Percentiles rank a stretch among this genome's conserved stretches.
Conservation (phyloP, 2,113 vertebrate species). For the Gasterosteus aculeatus region DNA sequence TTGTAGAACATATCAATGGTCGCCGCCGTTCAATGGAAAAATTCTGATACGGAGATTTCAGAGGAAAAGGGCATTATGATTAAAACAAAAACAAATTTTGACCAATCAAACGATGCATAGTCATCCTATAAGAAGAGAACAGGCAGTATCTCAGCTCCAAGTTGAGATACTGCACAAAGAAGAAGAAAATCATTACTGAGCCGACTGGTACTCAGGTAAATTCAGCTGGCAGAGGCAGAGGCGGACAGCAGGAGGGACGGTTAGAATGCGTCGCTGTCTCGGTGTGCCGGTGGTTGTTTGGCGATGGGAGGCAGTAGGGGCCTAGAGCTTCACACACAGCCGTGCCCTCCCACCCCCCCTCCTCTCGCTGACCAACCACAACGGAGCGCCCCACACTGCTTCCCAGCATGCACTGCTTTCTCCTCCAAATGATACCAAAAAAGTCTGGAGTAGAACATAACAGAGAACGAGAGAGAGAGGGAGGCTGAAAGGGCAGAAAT, state of each 20-base stretch:
- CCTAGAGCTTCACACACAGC: constrained; percentile 40
- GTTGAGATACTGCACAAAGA: neutral
- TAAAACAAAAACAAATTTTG: neutral
- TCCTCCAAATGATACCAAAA: constrained; percentile 39
- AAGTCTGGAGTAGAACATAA: constrained; percentile 45
- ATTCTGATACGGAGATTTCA: neutral
- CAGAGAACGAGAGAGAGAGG: constrained; percentile 17
- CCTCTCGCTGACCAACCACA: constrained; percentile 55
- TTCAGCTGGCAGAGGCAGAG: constrained; percentile 23
- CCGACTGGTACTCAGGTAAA: neutral
- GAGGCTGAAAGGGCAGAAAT: constrained; percentile 62
- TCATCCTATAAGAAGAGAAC: too few species aligned
- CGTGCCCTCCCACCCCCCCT: constrained; percentile 8
- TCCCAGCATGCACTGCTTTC: constrained; percentile 71
- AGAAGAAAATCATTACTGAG: neutral
- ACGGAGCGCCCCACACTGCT: constrained; percentile 41
- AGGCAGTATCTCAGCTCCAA: neutral
- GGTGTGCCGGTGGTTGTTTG: constrained; percentile 50
- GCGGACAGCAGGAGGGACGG: constrained; percentile 19
- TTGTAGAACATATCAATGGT: too few species aligned
- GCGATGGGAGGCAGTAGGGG: constrained; percentile 69
- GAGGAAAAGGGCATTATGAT: neutral
- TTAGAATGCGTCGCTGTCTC: constrained; percentile 44
- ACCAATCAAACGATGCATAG: neutral
- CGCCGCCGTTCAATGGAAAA: neutral